A percentile compares a stretch with the other conserved stretches of the same genome.
These are phyloP conservation scores for Mythimna lalbum DNA, from an alignment of 2,888 invertebrate genomes.

Conservation along the genomic window DNA sequence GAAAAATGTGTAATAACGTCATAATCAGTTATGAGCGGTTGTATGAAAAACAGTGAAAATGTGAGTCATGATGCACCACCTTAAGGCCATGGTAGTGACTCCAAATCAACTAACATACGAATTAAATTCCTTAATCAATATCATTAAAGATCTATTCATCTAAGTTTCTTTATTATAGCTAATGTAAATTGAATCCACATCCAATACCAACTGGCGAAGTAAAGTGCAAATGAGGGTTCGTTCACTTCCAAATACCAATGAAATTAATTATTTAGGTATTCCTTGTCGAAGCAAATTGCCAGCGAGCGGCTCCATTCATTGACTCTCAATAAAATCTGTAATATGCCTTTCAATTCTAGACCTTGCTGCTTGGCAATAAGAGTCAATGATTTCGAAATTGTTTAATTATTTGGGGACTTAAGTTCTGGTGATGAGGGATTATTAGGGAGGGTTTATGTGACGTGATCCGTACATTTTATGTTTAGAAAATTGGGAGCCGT, in stretches of 20 bases:
- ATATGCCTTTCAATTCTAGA: conserved; percentile 42
- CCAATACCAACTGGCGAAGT: conserved; percentile 44
- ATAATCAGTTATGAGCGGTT: too few species aligned
- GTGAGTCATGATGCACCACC: too few species aligned
- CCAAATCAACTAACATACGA: neutral
- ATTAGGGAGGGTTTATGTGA: conserved; percentile 42
- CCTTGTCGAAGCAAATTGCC: conserved; percentile 68
- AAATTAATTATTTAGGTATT: conserved; percentile 76
- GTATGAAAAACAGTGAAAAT: too few species aligned
- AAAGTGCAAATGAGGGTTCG: conserved; percentile 74
- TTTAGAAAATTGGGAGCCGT: conserved; percentile 38
- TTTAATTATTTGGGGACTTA: conserved; percentile 50
- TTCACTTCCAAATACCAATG: conserved; percentile 68
- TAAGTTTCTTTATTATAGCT: conserved; percentile 40
- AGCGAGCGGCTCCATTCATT: conserved; percentile 65
- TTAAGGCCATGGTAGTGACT: too few species aligned
- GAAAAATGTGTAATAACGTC: too few species aligned
- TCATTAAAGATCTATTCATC: conserved; percentile 24
- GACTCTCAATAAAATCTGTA: conserved; percentile 64
- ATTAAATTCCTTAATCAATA: neutral
- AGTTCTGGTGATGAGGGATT: conserved; percentile 57
- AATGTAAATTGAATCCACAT: conserved; percentile 61
- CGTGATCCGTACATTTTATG: conserved; percentile 45
- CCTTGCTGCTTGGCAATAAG: conserved; percentile 34
- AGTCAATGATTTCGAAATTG: conserved; percentile 22